phyloP scores from a whole-genome alignment of 2,888 invertebrate genomes.

The Apamea epomidion region DNA sequence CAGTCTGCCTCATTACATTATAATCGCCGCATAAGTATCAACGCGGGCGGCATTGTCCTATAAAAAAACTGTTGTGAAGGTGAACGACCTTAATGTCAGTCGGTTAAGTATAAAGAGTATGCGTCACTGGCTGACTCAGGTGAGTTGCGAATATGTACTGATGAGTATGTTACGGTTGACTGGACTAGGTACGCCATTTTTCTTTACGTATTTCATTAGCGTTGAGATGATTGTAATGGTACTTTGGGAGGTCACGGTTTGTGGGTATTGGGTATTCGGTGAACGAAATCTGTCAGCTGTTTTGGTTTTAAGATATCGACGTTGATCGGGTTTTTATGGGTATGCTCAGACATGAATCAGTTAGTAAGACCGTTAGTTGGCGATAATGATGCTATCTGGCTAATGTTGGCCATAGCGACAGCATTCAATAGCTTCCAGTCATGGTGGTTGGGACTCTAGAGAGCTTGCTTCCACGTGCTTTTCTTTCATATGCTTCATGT shows the following conservation, averaged over 20 bases:
- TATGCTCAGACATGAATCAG: background rate
- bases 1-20: conserved; percentile 47
- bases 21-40: conserved; percentile 43
- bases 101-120: conserved; percentile 58
- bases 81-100: conserved; percentile 67
- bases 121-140: conserved; percentile 70
- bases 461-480: background rate
- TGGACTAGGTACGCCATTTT: conserved; percentile 37
- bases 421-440: too few relatives aligned
- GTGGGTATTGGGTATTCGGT: background rate
- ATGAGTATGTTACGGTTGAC: conserved; percentile 51
- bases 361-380: background rate
- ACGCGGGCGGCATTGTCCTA: conserved; percentile 59
- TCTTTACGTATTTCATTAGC: conserved; percentile 27
- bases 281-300: conserved; percentile 12
- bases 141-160: conserved; percentile 56
- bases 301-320: conserved; percentile 7
- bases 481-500: background rate
- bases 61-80: conserved; percentile 57
- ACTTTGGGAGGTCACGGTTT: conserved; percentile 17
- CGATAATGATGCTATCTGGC: background rate
- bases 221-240: conserved; percentile 13
- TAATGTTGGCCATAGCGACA: background rate
- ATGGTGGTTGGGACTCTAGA: background rate
- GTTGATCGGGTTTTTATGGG: background rate